Base-by-base conservation (phyloP, 2,113 vertebrate species). In the Hymenochirus boettgeri region DNA sequence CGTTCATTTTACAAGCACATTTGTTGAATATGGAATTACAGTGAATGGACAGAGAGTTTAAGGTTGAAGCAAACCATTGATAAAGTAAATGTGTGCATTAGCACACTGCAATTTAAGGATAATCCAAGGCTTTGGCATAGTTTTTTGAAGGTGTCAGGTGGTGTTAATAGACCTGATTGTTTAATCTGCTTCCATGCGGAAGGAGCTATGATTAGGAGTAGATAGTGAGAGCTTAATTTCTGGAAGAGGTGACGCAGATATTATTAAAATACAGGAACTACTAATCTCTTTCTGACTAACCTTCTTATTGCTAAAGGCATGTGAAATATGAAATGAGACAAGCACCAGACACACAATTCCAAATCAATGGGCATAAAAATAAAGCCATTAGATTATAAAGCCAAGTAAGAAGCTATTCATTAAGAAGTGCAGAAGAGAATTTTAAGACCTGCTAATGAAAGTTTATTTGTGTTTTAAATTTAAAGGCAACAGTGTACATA, bases 121-220 rank as follows among this genome's bases (percentile, higher is more conserved):
- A 35, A 57, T 37, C 54, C 29, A 33, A 7, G 27, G 26, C 31
- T 57, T 37, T 57, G 54, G 54, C 29, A 57, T 29, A 21, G 26
- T 37, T 57, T 57, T 23, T 10, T 57, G 18, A 33, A 57, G 31
- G 31, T 57, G 54, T 37, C 54, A 57, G 54, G 31, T 57, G 54
- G 31, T 57, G 54, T 57, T 57, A 57, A 57, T 57, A 57, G 54
- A 57, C 31, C 54, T 37, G 54, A 37, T 57, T 35, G 37, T 47
- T 64, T 64, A 46, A 55, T 56, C 8, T 55, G 62, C 39, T 64
- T 54, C 62, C 23, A 31, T 56, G 35, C 15, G 51, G 25, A 64
- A 64, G 51, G 39, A 31, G 11, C 18, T 55, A 29, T 64, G 62
- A 56, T 64, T 64, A 64, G 37, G 4, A 23, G 21, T 37, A 64